Base-by-base conservation (phyloP, 2,113 vertebrate genomes). In the Callochromis pleurospilus region DNA sequence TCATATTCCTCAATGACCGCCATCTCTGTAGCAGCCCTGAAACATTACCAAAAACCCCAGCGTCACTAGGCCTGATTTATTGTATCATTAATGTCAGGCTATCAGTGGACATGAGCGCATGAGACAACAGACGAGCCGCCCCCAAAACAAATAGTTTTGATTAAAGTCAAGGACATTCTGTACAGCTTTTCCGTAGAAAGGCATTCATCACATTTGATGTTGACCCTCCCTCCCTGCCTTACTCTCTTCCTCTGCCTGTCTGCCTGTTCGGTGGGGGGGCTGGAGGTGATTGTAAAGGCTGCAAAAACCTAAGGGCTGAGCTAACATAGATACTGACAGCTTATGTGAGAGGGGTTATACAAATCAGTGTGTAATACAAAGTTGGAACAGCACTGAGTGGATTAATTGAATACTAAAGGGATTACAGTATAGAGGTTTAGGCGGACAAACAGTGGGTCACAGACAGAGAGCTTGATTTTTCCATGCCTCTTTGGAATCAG, bases 151-250 rank as follows among this genome's bases (percentile, higher is more conserved):
- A 99, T 98, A 98, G 98, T 98, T 99, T 99, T 99, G 98, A 99
- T 99, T 99, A 98, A 99, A 98, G 97, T 98, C 98, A 99, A 99
- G 98, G 98, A 99, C 98, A 91, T 98, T 99, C 95, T 91, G 97
- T 97, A 96, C 97, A 97, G 97, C 97, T 98, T 98, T 98, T 95
- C 97, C 96, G 96, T 96, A 97, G 98, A 98, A 98, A 99, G 96
- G 90, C 98, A 99, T 99, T 98, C 96, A 99, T 99, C 98, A 99
- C 97, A 97, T 97, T 96, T 96, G 95, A 97, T 97, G 97, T 96
- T 97, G 97, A 97, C 97, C 97, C 98, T 97, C 97, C 94, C 95
- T 96, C 94, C 84, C 94, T 90, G 82, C 84, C 84, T 70, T 40
- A 79, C 81, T 87, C 86, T 54, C 40, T 80, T 56, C 14, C 86